Evolutionary conservation across 2,113 vertebrate species (phyloP).

Genomic region (Hemicordylus capensis): DNA sequence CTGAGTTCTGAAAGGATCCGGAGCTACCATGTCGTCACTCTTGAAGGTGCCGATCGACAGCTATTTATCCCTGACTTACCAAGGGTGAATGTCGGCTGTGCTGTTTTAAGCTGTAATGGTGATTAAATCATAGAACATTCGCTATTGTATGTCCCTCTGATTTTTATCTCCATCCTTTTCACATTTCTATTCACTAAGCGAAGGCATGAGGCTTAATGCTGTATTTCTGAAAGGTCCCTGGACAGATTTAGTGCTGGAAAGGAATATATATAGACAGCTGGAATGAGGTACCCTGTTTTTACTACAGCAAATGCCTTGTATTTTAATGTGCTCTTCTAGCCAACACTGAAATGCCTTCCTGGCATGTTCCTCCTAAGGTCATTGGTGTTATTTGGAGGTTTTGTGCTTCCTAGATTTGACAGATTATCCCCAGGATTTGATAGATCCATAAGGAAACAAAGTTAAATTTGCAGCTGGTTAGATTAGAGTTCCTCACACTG

Average conservation of each 20-base stretch:
- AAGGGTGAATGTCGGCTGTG: conserved; percentile 52
- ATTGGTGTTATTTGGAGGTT: conserved; percentile 55
- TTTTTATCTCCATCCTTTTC: conserved; percentile 50
- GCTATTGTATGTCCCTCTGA: conserved; percentile 41
- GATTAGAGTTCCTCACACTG: neutral
- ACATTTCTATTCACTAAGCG: conserved; percentile 51
- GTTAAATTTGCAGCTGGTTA: neutral
- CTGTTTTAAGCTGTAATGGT: conserved; percentile 55
- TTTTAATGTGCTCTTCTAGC: conserved; percentile 64
- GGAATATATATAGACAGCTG: conserved; percentile 48
- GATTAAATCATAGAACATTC: conserved; percentile 52
- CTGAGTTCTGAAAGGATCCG: conserved; percentile 11
- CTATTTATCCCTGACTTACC: conserved; percentile 51
- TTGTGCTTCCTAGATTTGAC: conserved; percentile 25
- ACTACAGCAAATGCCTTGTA: conserved; percentile 39
- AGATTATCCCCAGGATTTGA: conserved; percentile 42
- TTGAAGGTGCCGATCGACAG: neutral
- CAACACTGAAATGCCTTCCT: conserved; percentile 57
- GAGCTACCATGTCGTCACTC: neutral
- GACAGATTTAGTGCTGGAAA: conserved; percentile 63
- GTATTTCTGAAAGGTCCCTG: conserved; percentile 59
- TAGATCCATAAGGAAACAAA: conserved; percentile 30
- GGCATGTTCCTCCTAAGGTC: conserved; percentile 48
- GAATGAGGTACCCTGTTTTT: conserved; percentile 53
- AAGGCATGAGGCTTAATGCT: conserved; percentile 40